Base-by-base conservation (phyloP, 2,888 invertebrate genomes). In the Fabriciana adippe region DNA sequence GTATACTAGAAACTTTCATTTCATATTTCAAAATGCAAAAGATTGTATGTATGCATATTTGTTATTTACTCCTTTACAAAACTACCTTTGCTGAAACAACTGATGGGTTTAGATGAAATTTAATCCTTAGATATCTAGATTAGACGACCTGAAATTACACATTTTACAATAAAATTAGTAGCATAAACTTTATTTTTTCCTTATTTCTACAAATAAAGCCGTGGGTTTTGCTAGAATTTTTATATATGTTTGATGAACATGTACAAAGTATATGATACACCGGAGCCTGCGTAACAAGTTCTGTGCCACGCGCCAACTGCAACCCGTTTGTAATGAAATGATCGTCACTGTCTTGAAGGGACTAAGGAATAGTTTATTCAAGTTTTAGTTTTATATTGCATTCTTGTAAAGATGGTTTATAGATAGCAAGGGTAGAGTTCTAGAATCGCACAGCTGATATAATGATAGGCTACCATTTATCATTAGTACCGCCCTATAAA, bases 281-380 rank as follows among this genome's bases (percentile, higher is more conserved):
- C 50, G 56, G 18, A 64, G 18, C 55, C 64, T 26, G 55, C 62
- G 55, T 26, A 62, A 68, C 68, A 45, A 66, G 68, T 71, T 45
- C 59, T 18, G 50, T 64, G 72, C 70, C 72, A 72, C 72, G 72
- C 72, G 72, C 70, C 70, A 55, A 41, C 50, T 61, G 35, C 69
- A 66, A 69, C 69, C 57, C 62, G 65, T 69, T 66, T 66, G 18
- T 56, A 47, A 69, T 69, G 61, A 69, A 69, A 69, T 61, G 56
- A 47, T 56, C 54, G 63, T 63, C 62, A 67, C 56, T 67, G 56
- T 67, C 50, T 67, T 63, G 56, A 57, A 62, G 62, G 55, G 62
- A 55, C 55, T 63, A 56, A 63, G 51, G 51, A 51, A 66, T 61
- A 66, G 59, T 61, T 61, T 59, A 66, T 66, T 59, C 57, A 66